phyloP scores from a whole-genome alignment of 2,888 invertebrate species.

The Catocala fraxini region DNA sequence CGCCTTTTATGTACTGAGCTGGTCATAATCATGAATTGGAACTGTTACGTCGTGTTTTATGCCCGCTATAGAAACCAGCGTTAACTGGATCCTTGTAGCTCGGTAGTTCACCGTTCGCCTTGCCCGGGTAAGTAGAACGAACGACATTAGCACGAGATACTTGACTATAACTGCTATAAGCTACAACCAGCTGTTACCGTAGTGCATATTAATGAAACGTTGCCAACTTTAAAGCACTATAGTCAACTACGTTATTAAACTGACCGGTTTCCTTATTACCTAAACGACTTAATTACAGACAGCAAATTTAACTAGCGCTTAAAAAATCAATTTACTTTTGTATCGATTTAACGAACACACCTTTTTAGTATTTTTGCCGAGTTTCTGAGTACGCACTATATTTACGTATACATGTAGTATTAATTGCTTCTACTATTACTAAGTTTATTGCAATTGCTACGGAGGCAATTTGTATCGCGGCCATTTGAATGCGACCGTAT shows the following conservation, averaged over 20 bases:
- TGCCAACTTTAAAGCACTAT: constrained; percentile 21
- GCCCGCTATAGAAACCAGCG: constrained; percentile 5
- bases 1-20: constrained; percentile 24
- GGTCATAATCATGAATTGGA: constrained; percentile 24
- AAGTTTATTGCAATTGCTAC: constrained; percentile 34
- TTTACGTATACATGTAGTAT: constrained; percentile 16
- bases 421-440: constrained; percentile 38
- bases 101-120: constrained; percentile 12
- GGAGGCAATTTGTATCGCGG: constrained; percentile 36
- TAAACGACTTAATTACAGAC: constrained; percentile 8
- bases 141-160: constrained; percentile 6
- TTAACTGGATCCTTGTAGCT: constrained; percentile 14
- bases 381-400: not conserved
- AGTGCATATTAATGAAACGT: constrained; percentile 26
- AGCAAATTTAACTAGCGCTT: not conserved
- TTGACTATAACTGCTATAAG: constrained; percentile 15
- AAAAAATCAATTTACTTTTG: not conserved
- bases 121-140: constrained; percentile 22
- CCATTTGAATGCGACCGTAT: constrained; percentile 42
- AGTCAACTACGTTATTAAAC: constrained; percentile 22
- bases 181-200: constrained; percentile 16
- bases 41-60: constrained; percentile 13
- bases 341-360: too few species aligned
- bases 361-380: too few species aligned
- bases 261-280: constrained; percentile 21